A percentile compares a stretch with the other conserved stretches of the same genome.
Evolutionary conservation across 2,113 vertebrate species (phyloP).

Genomic region (Pelvicachromis taeniatus): DNA sequence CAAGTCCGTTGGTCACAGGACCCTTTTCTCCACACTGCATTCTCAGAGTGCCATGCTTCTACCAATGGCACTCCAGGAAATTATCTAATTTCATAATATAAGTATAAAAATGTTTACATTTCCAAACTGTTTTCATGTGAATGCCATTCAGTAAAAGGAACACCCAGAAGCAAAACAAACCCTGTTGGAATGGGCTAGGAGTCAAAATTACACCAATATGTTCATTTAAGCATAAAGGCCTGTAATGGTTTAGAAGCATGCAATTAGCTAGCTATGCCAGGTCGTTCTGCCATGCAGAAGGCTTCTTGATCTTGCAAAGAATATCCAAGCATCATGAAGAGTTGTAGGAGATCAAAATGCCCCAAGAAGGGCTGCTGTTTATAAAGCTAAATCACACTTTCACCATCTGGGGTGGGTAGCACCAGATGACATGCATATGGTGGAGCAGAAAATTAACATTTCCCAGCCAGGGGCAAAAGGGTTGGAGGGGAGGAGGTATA

Average conservation of each 20-base stretch:
- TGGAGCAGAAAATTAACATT: slow-evolving; percentile 51
- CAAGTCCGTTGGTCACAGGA: not conserved
- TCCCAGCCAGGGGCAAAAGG: slow-evolving; percentile 49
- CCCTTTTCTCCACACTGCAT: not conserved
- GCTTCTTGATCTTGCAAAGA: slow-evolving; percentile 24
- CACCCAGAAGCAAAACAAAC: not conserved
- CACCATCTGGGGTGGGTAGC: slow-evolving; percentile 42
- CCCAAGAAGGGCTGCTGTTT: not conserved
- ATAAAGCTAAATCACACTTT: slow-evolving; percentile 22
- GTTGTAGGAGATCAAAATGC: slow-evolving; percentile 6
- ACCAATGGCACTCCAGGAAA: not conserved
- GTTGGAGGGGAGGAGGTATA: not conserved
- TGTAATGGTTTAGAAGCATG: slow-evolving; percentile 29
- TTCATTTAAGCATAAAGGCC: not conserved
- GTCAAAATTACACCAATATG: not conserved
- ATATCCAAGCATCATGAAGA: slow-evolving; percentile 16
- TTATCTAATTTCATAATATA: not conserved
- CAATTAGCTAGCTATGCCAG: slow-evolving; percentile 18
- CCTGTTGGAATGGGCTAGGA: not conserved
- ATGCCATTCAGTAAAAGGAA: not conserved
- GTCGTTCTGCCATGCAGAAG: slow-evolving; percentile 56
- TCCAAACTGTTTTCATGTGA: not conserved
- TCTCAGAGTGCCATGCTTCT: not conserved
- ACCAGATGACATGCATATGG: slow-evolving; percentile 63
- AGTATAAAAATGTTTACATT: not conserved